A percentile compares a stretch with the other conserved stretches of the same genome.
Evolutionary conservation across 2,113 vertebrate species (phyloP).

Genomic region (Pseudopipra pipra): DNA sequence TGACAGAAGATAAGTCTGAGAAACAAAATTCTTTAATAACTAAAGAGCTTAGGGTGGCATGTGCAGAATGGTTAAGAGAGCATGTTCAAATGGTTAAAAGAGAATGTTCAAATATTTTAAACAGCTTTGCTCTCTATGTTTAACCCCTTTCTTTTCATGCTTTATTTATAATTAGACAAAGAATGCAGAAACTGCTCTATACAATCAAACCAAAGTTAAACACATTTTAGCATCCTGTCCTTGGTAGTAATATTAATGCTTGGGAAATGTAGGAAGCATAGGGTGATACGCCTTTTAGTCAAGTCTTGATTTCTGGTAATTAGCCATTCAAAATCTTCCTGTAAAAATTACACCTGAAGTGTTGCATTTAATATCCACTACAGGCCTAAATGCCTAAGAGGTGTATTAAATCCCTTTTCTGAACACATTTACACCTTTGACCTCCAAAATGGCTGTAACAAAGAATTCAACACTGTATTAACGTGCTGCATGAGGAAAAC

Average conservation of each 20-base stretch:
- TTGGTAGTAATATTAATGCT: neutral
- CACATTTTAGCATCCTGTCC: neutral
- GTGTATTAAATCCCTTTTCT: neutral
- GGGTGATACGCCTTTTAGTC: neutral
- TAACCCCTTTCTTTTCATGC: neutral
- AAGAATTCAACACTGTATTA: neutral
- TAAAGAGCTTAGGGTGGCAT: neutral
- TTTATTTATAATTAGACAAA: neutral
- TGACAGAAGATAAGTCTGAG: neutral
- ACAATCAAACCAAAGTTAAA: neutral
- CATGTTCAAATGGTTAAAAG: neutral
- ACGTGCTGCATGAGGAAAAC: neutral
- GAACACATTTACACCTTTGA: neutral
- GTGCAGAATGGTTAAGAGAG: neutral
- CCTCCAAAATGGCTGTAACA: neutral
- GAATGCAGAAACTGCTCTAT: neutral
- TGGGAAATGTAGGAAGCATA: neutral
- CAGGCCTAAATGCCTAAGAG: neutral
- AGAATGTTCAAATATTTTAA: neutral
- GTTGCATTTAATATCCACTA: neutral
- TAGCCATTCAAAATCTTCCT: neutral
- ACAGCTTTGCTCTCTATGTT: neutral
- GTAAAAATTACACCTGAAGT: neutral
- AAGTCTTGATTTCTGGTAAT: neutral
- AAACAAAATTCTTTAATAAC: neutral